These are phyloP conservation scores for Oncorhynchus clarkii DNA, from an alignment of 2,113 vertebrate genomes.

Conservation along the genomic window DNA sequence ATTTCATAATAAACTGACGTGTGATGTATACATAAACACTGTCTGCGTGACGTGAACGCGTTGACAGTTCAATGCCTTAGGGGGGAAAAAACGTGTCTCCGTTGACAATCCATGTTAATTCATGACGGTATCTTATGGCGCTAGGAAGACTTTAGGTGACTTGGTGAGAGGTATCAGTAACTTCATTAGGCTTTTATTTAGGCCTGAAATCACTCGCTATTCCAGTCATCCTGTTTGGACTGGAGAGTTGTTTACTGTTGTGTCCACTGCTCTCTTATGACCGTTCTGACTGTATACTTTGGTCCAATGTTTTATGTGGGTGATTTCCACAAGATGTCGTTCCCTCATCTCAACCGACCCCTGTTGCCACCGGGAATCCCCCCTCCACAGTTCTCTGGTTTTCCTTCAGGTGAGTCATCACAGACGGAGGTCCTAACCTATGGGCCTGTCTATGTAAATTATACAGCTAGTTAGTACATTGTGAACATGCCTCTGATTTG, in stretches of 20 bases:
- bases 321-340: slow-evolving; percentile 86
- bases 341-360: slow-evolving; percentile 95
- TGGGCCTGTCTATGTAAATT: background rate
- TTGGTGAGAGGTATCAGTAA: background rate
- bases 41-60: too few relatives aligned
- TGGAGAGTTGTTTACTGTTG: background rate
- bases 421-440: background rate
- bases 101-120: too few relatives aligned
- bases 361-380: slow-evolving; percentile 93
- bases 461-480: background rate
- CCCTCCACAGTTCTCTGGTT: slow-evolving; percentile 91
- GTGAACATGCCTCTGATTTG: too few relatives aligned
- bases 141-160: too few relatives aligned
- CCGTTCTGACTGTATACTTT: slow-evolving; percentile 13
- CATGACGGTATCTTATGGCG: too few relatives aligned
- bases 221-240: background rate
- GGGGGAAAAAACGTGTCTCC: too few relatives aligned
- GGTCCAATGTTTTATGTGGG: slow-evolving; percentile 69
- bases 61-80: too few relatives aligned
- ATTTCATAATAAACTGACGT: too few relatives aligned
- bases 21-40: too few relatives aligned
- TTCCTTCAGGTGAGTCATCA: slow-evolving; percentile 80
- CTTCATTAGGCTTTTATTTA: too few relatives aligned
- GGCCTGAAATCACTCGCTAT: too few relatives aligned
- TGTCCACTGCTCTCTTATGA: background rate